Conservation (phyloP, 1,140 invertebrate genomes). For the Diachasma alloeum region DNA sequence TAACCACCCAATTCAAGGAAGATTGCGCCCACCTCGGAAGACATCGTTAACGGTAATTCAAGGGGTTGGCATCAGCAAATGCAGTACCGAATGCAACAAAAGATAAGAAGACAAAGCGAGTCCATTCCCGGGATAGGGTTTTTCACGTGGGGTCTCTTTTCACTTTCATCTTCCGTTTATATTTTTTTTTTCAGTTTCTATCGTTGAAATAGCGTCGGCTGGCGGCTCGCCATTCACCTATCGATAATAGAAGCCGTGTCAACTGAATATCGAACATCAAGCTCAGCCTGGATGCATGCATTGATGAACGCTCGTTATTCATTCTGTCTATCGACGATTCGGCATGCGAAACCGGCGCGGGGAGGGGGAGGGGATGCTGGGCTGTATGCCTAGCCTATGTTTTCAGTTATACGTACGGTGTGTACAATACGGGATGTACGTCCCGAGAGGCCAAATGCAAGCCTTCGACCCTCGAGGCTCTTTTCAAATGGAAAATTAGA, state of each 20-base stretch:
- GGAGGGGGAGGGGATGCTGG: background rate
- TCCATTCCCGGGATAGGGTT: background rate
- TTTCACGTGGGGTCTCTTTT: background rate
- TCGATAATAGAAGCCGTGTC: slow-evolving; percentile 26
- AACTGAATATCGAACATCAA: slow-evolving; percentile 22
- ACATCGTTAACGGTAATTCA: slow-evolving; percentile 1
- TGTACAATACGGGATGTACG: background rate
- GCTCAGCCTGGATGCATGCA: slow-evolving; percentile 15
- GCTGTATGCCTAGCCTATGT: background rate
- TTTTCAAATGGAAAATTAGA: slow-evolving; percentile 28
- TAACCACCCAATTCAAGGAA: background rate
- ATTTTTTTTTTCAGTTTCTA: background rate
- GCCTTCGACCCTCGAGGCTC: slow-evolving; percentile 5
- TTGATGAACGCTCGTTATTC: slow-evolving; percentile 30
- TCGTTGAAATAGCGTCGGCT: background rate
- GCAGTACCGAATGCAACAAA: background rate
- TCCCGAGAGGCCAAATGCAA: background rate
- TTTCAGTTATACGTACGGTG: background rate
- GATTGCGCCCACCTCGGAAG: background rate
- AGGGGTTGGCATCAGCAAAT: background rate
- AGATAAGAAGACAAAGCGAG: background rate
- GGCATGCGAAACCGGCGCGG: background rate
- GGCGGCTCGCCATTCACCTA: slow-evolving; percentile 12
- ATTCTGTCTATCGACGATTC: slow-evolving; percentile 29
- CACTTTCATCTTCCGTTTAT: background rate